Conservation (phyloP, 2,113 vertebrate genomes). For the Tor tambroides region DNA sequence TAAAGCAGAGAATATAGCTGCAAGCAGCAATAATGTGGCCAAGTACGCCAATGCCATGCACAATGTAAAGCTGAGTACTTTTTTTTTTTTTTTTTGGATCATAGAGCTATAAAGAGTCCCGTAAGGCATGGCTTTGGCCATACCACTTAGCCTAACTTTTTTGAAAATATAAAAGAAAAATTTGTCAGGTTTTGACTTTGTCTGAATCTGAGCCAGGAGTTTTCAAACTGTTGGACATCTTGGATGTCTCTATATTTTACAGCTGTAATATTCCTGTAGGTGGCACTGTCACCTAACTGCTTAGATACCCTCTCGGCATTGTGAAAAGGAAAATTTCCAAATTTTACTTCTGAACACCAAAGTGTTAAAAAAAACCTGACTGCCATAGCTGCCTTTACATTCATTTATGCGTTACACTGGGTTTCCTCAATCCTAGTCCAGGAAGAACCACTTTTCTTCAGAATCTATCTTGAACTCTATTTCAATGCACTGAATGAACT, state of each 20-base stretch:
- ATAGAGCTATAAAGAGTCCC: not conserved
- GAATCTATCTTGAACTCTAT: too few species aligned
- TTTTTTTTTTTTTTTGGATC: not conserved
- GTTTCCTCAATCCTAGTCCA: too few species aligned
- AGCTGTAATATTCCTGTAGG: not conserved
- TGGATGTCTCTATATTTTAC: too few species aligned
- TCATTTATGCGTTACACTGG: too few species aligned
- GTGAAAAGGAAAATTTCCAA: too few species aligned
- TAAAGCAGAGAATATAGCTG: not conserved
- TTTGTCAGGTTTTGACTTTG: not conserved
- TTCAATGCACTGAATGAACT: too few species aligned
- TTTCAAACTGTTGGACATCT: not conserved
- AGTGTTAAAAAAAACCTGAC: too few species aligned
- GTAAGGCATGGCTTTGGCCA: not conserved
- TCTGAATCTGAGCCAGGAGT: not conserved
- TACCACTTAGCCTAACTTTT: not conserved
- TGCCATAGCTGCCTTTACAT: too few species aligned
- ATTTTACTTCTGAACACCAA: too few species aligned
- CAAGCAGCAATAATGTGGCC: not conserved
- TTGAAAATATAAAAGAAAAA: not conserved
- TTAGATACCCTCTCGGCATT: not conserved
- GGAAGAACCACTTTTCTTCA: too few species aligned
- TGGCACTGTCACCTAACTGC: not conserved
- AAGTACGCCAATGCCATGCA: not conserved
- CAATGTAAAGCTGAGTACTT: not conserved